Base-by-base conservation (phyloP, 2,113 vertebrate genomes). In the Dolichotis patagonum region DNA sequence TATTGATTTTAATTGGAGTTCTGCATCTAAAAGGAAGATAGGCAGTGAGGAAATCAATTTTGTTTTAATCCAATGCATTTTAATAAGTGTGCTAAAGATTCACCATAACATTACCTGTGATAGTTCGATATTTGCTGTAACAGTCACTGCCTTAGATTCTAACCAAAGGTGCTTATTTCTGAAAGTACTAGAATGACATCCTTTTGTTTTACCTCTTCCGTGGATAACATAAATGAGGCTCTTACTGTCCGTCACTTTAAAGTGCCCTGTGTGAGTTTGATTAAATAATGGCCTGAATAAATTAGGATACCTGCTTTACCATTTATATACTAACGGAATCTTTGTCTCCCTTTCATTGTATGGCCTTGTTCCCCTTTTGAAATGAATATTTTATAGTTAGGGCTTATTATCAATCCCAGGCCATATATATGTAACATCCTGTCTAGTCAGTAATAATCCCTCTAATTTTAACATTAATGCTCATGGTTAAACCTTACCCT, bases 1-100 rank as follows among this genome's bases (percentile, higher is more conserved):
- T 97, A 98, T 98, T 98, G 97, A 98, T 98, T 98, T 97, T 95
- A 97, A 97, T 98, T 97, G 97, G 95, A 96, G 69, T 93, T 95
- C 87, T 46, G n/a, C 88, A 97, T 97, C 92, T 95, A 97, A 86
- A 92, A 96, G 96, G 90, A 97, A 98, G 96, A 97, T 95, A 93
- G 95, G 88, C 95, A 95, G 82, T 43, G 81, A 97, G 60, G 88
- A 95, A 97, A 98, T 98, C 97, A 97, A 98, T 98, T 97, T 96
- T 95, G 90, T 97, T 97, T 97, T 97, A 98, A 98, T 97, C 85
- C 94, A 93, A 78, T 97, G 96, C 94, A 97, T 97, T 98, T 98
- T 97, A 96, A 97, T 97, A 97, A 96, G 96, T 90, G 87, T 96
- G 90, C 92, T 97, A 87, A 97, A 96, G 96, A 97, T 97, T 97